A percentile compares a stretch with the other conserved stretches of the same genome.
phyloP scores from a whole-genome alignment of 2,888 invertebrate species.

The Nomada fabriciana region DNA sequence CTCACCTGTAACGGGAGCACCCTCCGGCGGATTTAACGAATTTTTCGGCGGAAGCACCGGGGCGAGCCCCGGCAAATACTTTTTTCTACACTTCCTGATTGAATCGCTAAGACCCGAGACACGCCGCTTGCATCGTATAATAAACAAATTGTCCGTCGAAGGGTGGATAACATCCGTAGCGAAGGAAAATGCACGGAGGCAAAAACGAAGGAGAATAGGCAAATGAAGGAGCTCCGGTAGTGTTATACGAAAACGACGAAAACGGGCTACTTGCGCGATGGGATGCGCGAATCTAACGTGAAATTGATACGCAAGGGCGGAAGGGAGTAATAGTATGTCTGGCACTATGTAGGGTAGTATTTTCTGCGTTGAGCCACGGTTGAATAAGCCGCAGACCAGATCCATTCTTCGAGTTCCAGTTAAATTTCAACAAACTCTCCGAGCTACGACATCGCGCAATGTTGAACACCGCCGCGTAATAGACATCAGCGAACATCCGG shows the following conservation, averaged over 20 bases:
- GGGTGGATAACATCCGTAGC: constrained; percentile 29
- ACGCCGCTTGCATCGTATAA: constrained; percentile 29
- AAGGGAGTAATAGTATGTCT: neutral
- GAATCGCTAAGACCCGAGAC: constrained; percentile 53
- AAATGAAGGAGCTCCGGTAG: constrained; percentile 6
- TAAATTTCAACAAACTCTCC: constrained; percentile 46
- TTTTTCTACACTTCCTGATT: constrained; percentile 46
- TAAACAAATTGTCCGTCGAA: constrained; percentile 32
- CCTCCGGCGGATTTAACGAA: constrained; percentile 25
- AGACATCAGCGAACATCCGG: constrained; percentile 76
- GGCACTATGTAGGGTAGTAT: too few species aligned
- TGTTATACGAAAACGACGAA: constrained; percentile 24
- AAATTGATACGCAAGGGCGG: neutral
- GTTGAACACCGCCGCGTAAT: constrained; percentile 65
- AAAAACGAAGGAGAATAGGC: neutral
- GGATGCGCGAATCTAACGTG: neutral
- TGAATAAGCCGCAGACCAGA: neutral
- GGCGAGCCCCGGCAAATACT: constrained; percentile 22
- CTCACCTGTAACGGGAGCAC: constrained; percentile 1
- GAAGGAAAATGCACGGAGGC: constrained; percentile 19
- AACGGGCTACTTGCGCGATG: neutral
- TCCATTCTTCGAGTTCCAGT: constrained; percentile 42
- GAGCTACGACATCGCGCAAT: constrained; percentile 40
- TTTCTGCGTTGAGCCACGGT: neutral
- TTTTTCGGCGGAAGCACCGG: constrained; percentile 10